Percentiles rank a stretch among this genome's conserved stretches.
These are phyloP conservation scores for Thecophora atra DNA, from an alignment of 2,888 invertebrate genomes.

Conservation along the genomic window DNA sequence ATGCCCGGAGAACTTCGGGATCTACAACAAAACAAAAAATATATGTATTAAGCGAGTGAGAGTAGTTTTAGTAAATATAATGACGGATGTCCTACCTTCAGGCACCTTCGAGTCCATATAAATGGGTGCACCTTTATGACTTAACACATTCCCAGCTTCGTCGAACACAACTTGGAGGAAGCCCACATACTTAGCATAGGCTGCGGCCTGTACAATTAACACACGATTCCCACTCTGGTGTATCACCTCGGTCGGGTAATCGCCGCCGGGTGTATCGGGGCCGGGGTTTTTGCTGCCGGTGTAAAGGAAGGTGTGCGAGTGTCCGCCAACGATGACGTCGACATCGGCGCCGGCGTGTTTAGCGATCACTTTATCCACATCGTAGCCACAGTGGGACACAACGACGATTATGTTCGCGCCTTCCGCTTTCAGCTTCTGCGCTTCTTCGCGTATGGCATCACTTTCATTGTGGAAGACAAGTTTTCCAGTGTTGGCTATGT, in stretches of 20 bases:
- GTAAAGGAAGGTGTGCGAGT: slow-evolving; percentile 83
- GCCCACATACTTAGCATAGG: slow-evolving; percentile 81
- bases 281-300: slow-evolving; percentile 70
- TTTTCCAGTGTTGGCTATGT: slow-evolving; percentile 73
- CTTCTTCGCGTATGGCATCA: slow-evolving; percentile 74
- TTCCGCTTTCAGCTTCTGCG: slow-evolving; percentile 70
- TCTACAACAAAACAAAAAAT: slow-evolving; percentile 66
- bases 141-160: slow-evolving; percentile 71
- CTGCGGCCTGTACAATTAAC: slow-evolving; percentile 77
- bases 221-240: slow-evolving; percentile 66
- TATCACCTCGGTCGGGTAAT: slow-evolving; percentile 73
- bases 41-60: no score
- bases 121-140: slow-evolving; percentile 79
- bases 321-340: slow-evolving; percentile 86
- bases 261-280: slow-evolving; percentile 70
- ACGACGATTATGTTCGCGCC: slow-evolving; percentile 82
- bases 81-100: slow-evolving; percentile 68
- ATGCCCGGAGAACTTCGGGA: slow-evolving; percentile 69
- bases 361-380: slow-evolving; percentile 75
- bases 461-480: slow-evolving; percentile 78
- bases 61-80: neutral
- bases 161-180: slow-evolving; percentile 78
- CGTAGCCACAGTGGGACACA: slow-evolving; percentile 83
- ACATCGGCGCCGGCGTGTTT: slow-evolving; percentile 72
- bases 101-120: slow-evolving; percentile 72